A percentile compares a stretch with the other conserved stretches of the same genome.
These are phyloP conservation scores for Trachurus trachurus DNA, from an alignment of 2,797 vertebrate genomes.

Conservation along the genomic window DNA sequence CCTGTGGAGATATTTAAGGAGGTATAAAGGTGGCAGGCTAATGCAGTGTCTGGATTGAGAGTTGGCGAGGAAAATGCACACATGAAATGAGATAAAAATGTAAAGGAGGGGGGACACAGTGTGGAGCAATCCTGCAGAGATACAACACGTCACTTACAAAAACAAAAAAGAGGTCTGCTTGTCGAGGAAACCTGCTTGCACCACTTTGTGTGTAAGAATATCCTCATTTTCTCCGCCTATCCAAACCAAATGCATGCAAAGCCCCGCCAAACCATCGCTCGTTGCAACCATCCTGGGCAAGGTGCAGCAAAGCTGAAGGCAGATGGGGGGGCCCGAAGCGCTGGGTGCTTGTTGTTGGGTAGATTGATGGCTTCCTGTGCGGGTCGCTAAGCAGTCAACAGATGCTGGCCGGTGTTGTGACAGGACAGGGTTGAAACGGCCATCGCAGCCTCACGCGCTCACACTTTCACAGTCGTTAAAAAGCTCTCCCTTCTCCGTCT, in stretches of 20 bases:
- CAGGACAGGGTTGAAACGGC: slow-evolving; percentile 45
- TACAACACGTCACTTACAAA: slow-evolving; percentile 21
- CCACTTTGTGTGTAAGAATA: not conserved
- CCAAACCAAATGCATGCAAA: slow-evolving; percentile 14
- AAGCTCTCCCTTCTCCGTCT: slow-evolving; percentile 22
- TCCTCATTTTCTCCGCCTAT: not conserved
- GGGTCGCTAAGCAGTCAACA: slow-evolving; percentile 70
- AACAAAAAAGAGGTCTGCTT: slow-evolving; percentile 38
- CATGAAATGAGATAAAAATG: not conserved
- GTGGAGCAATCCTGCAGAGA: slow-evolving; percentile 21
- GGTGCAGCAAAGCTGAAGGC: slow-evolving; percentile 56
- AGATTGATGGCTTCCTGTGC: slow-evolving; percentile 65
- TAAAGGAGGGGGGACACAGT: not conserved
- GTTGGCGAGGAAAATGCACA: slow-evolving; percentile 32
- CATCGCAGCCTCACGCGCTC: slow-evolving; percentile 24
- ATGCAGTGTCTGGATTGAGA: slow-evolving; percentile 36
- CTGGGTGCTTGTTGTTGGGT: slow-evolving; percentile 42
- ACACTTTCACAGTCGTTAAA: slow-evolving; percentile 18
- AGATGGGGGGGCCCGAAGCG: slow-evolving; percentile 40
- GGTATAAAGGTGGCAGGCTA: slow-evolving; percentile 30
- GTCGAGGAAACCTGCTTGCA: not conserved
- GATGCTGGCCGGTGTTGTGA: slow-evolving; percentile 59
- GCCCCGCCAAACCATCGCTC: slow-evolving; percentile 26
- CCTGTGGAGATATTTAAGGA: slow-evolving; percentile 50
- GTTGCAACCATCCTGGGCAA: slow-evolving; percentile 24